These are phyloP conservation scores for Sander lucioperca DNA, from an alignment of 2,113 vertebrate species.

Conservation along the genomic window DNA sequence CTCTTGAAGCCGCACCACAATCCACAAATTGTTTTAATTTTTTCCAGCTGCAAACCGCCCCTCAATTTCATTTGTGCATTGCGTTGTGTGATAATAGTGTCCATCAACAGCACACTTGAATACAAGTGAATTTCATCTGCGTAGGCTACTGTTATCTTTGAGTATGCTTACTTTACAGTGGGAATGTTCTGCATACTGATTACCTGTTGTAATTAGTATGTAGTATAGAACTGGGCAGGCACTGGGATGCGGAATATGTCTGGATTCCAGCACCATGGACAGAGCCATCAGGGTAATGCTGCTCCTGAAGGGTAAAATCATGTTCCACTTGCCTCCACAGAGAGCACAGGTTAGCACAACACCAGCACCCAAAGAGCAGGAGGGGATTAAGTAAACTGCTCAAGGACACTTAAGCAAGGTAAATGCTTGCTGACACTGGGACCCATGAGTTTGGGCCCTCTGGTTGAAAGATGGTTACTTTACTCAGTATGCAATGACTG, in stretches of 20 bases:
- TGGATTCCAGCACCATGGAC: constrained; percentile 74
- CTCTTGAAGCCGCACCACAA: constrained; percentile 1
- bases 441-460: constrained; percentile 39
- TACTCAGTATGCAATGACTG: constrained; percentile 10
- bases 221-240: constrained; percentile 6
- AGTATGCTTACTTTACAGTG: constrained; percentile 52
- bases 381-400: constrained; percentile 63
- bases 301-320: constrained; percentile 31
- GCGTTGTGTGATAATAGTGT: constrained; percentile 40
- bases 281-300: constrained; percentile 19
- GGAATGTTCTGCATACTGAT: constrained; percentile 50
- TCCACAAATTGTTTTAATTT: constrained; percentile 47
- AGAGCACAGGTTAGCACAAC: constrained; percentile 49
- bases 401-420: constrained; percentile 69
- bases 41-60: constrained; percentile 48
- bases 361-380: constrained; percentile 53
- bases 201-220: constrained; percentile 15
- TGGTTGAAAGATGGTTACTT: constrained; percentile 49
- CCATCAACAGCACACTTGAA: constrained; percentile 58
- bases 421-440: constrained; percentile 54
- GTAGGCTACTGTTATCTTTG: constrained; percentile 44
- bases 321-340: constrained; percentile 39
- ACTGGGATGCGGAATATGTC: neutral
- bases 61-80: constrained; percentile 28
- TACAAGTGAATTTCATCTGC: constrained; percentile 40